A percentile compares a stretch with the other conserved stretches of the same genome.
phyloP scores from a whole-genome alignment of 2,113 vertebrate genomes.

The Chascanopsetta lugubris region DNA sequence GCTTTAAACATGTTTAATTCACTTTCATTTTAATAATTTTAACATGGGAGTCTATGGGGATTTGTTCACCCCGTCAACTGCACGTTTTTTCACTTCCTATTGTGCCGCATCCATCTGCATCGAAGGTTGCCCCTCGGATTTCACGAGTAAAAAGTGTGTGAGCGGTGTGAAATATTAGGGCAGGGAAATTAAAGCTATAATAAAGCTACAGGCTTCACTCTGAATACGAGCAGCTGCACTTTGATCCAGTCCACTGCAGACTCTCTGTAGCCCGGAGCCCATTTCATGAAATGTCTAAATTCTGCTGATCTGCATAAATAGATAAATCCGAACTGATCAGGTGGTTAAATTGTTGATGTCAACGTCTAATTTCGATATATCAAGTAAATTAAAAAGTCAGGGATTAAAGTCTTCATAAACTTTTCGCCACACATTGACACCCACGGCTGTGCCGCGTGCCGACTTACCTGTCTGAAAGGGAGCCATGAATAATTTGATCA shows the following conservation, averaged over 20 bases:
- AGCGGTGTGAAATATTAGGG: constrained; percentile 6
- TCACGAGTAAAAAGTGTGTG: not conserved
- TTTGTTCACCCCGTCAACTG: too few relatives aligned
- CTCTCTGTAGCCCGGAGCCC: constrained; percentile 18
- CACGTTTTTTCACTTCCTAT: too few relatives aligned
- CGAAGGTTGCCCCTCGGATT: too few relatives aligned
- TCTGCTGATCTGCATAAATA: constrained; percentile 33
- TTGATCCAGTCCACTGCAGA: constrained; percentile 32
- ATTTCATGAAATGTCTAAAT: constrained; percentile 35
- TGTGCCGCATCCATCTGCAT: too few relatives aligned
- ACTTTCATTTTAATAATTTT: too few relatives aligned
- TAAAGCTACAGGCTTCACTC: constrained; percentile 20
- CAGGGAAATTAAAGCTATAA: constrained; percentile 11
- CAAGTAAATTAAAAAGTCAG: constrained; percentile 46
- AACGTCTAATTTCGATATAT: constrained; percentile 25
- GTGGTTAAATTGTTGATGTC: constrained; percentile 35
- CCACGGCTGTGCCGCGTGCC: constrained; percentile 81
- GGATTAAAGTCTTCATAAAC: constrained; percentile 45
- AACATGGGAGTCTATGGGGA: too few relatives aligned
- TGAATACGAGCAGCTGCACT: constrained; percentile 22
- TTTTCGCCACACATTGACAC: constrained; percentile 81
- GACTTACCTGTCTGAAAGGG: constrained; percentile 89
- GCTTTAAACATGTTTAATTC: too few relatives aligned
- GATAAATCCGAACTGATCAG: constrained; percentile 48
- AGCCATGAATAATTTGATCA: constrained; percentile 90